Percentiles rank a stretch among this genome's conserved stretches.
phyloP scores from a whole-genome alignment of 2,888 invertebrate species.

The Drosophila monieri region DNA sequence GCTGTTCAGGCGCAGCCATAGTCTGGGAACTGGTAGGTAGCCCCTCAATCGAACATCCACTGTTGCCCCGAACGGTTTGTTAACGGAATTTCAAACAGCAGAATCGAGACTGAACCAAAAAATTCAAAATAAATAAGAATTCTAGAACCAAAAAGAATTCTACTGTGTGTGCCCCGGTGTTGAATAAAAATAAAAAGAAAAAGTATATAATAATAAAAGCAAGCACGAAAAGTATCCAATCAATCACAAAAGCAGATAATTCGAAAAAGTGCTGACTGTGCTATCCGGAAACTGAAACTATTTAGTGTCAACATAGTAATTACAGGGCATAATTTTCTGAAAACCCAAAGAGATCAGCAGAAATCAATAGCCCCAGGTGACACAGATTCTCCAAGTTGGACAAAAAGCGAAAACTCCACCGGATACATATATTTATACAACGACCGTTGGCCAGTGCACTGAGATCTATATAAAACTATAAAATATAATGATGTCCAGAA shows the following conservation, averaged over 20 bases:
- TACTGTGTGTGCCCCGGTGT: constrained; percentile 17
- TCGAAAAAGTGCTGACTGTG: constrained; percentile 66
- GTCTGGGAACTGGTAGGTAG: constrained; percentile 1
- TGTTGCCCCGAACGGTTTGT: constrained; percentile 50
- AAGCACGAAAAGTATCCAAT: constrained; percentile 17
- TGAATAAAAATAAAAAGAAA: constrained; percentile 27
- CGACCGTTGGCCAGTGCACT: constrained; percentile 15
- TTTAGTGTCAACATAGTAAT: constrained; percentile 63
- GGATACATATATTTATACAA: constrained; percentile 21
- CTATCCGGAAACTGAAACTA: constrained; percentile 61
- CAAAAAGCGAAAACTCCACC: constrained; percentile 25
- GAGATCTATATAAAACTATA: not conserved
- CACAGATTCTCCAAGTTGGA: constrained; percentile 47
- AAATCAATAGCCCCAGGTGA: constrained; percentile 56
- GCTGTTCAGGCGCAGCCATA: not conserved
- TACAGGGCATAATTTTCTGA: constrained; percentile 70
- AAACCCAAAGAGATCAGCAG: constrained; percentile 61
- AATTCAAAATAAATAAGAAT: constrained; percentile 5
- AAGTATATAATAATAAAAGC: constrained; percentile 29
- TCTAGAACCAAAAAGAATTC: not conserved
- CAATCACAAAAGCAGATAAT: constrained; percentile 27
- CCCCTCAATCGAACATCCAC: not conserved
- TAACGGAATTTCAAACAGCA: constrained; percentile 17
- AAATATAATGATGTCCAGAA: constrained; percentile 58
- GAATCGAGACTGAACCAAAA: too few species aligned